phyloP scores from a whole-genome alignment of 2,888 invertebrate species.

The Eubasilissa splendida region DNA sequence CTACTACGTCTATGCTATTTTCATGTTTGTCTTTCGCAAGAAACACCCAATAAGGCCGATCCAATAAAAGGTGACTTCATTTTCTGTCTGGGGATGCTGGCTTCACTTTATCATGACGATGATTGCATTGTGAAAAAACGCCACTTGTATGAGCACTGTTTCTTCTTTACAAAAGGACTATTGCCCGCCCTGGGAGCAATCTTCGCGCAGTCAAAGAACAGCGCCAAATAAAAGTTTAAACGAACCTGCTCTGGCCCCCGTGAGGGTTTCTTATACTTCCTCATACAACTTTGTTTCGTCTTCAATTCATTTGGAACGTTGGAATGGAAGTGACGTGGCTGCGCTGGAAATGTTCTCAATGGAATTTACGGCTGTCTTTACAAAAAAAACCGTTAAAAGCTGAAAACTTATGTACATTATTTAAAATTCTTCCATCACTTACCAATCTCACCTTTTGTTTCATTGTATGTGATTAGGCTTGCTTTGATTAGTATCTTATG shows the following conservation, averaged over 20 bases:
- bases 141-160: slow-evolving; percentile 39
- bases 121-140: slow-evolving; percentile 39
- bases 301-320: slow-evolving; percentile 48
- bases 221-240: slow-evolving; percentile 55
- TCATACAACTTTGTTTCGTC: slow-evolving; percentile 35
- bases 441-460: too few species aligned
- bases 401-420: too few species aligned
- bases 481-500: too few species aligned
- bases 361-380: too few species aligned
- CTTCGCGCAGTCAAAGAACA: slow-evolving; percentile 46
- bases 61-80: slow-evolving; percentile 9
- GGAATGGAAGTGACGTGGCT: slow-evolving; percentile 39
- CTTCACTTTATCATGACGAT: slow-evolving; percentile 24
- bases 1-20: too few species aligned
- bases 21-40: not conserved
- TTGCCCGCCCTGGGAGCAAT: slow-evolving; percentile 51
- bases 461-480: too few species aligned
- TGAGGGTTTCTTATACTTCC: slow-evolving; percentile 17
- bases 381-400: too few species aligned
- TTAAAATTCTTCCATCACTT: too few species aligned
- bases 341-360: not conserved
- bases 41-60: slow-evolving; percentile 8
- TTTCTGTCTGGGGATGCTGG: not conserved
- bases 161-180: slow-evolving; percentile 34
- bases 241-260: slow-evolving; percentile 33